These are phyloP conservation scores for Leuciscus waleckii DNA, from an alignment of 2,797 vertebrate genomes.

Conservation along the genomic window DNA sequence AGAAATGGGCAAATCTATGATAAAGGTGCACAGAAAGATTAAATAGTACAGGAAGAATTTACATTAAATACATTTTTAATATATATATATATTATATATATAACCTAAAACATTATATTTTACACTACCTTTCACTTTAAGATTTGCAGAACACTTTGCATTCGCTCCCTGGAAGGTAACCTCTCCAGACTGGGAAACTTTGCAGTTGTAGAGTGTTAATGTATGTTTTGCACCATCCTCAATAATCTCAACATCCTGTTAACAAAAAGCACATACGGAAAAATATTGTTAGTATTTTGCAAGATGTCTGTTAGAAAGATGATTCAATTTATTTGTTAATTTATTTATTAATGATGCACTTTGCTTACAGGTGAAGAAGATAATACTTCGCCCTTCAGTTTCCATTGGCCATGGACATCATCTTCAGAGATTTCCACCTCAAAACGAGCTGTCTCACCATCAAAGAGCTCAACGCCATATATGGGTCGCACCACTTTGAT, in stretches of 20 bases:
- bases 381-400: conserved; percentile 89
- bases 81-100: neutral
- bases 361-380: conserved; percentile 87
- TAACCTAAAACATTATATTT: neutral
- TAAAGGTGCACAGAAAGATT: neutral
- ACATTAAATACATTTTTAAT: neutral
- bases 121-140: conserved; percentile 96
- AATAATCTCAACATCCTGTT: conserved; percentile 93
- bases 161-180: conserved; percentile 92
- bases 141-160: conserved; percentile 91
- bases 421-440: conserved; percentile 95
- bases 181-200: conserved; percentile 90
- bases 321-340: neutral
- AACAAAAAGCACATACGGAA: conserved; percentile 1
- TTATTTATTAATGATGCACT: neutral
- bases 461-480: conserved; percentile 92
- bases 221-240: conserved; percentile 94
- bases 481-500: conserved; percentile 93
- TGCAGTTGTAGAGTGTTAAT: conserved; percentile 93
- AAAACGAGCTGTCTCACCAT: conserved; percentile 96
- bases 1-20: conserved; percentile 91
- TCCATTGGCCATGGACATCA: conserved; percentile 93
- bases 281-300: neutral
- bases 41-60: neutral
- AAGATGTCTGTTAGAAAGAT: conserved; percentile 28